Base-by-base conservation (phyloP, 2,888 invertebrate species). In the Octodonta nipae region DNA sequence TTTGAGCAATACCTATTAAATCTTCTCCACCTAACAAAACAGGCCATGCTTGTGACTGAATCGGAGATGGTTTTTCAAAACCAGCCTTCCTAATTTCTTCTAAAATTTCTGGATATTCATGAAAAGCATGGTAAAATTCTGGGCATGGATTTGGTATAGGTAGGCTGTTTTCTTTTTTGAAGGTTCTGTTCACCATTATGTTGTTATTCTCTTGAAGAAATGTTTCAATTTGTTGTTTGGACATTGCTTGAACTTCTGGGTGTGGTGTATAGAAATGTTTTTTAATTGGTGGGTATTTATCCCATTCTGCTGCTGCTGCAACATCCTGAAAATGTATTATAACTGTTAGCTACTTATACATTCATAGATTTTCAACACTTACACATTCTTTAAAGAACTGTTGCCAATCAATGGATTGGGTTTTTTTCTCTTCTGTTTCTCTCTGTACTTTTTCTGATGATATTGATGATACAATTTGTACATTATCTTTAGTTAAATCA, bases 1-100 rank as follows among this genome's bases (percentile, higher is more conserved):
- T 89, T 64, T 92, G 93, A 1, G 95, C 95, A 43, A 96, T 93
- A 5, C 95, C 95, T 56, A 96, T 93, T 56, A 95, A 63, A 62
- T 96, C 95, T 52, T 81, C 75, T 0, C 96, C 96, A 50, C 77
- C 75, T 25, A 96, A 62, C 1, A 95, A 66, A 37, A 95, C 72
- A 1, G 96, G 96, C 95, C 95, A 96, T 0, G 88, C 83, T 63
- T 93, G 92, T 37, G 78, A 68, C 61, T 95, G 89, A 49, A 95
- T 91, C 0, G 93, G 93, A 1, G 88, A 83, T 0, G 93, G 95
- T 38, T 71, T 72, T 13, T 60, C 59, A 55, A 93, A 95, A 0
- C 75, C 78, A 47, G 83, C 84, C 44, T 84, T 84, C 29, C 67
- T 56, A 28, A 95, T 82, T 65, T 88, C 84, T 1, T 63, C 64